These are phyloP conservation scores for Sycobia sp. DNA, from an alignment of 1,140 invertebrate genomes.

Conservation along the genomic window DNA sequence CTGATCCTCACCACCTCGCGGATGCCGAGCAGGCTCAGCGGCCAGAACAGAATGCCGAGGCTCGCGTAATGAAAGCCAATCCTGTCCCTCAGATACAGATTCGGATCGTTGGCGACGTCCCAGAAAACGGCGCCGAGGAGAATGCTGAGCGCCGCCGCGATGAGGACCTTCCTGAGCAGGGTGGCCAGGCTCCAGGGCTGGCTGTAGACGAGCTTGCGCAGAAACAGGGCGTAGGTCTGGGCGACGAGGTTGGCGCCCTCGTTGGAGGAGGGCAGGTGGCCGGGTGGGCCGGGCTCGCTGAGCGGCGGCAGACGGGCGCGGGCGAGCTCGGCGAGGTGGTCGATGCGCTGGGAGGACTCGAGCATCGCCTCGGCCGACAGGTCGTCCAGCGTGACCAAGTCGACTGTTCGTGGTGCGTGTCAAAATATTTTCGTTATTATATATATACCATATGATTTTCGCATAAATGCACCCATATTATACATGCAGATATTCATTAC, in stretches of 20 bases:
- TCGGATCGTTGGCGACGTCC: constrained; percentile 78
- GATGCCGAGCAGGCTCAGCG: constrained; percentile 72
- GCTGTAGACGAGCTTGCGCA: constrained; percentile 74
- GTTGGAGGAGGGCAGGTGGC: constrained; percentile 71
- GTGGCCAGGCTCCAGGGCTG: constrained; percentile 84
- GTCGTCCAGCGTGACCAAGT: constrained; percentile 91
- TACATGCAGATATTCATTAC: no score
- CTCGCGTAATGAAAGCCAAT: constrained; percentile 85
- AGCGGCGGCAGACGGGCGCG: constrained; percentile 66
- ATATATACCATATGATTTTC: no score
- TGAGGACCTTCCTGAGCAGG: constrained; percentile 76
- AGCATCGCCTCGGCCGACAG: constrained; percentile 90
- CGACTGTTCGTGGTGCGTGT: constrained; percentile 80
- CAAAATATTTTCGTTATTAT: no score
- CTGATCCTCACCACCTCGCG: constrained; percentile 72
- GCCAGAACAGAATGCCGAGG: constrained; percentile 78
- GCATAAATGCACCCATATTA: no score
- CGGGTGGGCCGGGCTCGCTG: constrained; percentile 78
- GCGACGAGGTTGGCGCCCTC: constrained; percentile 66
- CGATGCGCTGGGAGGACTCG: constrained; percentile 91
- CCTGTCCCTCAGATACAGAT: constrained; percentile 75
- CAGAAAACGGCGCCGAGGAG: constrained; percentile 87
- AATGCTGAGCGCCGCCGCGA: constrained; percentile 80
- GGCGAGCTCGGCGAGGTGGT: constrained; percentile 85
- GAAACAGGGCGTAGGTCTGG: constrained; percentile 73